phyloP scores from a whole-genome alignment of 2,113 vertebrate genomes.

The Tenrec ecaudatus region DNA sequence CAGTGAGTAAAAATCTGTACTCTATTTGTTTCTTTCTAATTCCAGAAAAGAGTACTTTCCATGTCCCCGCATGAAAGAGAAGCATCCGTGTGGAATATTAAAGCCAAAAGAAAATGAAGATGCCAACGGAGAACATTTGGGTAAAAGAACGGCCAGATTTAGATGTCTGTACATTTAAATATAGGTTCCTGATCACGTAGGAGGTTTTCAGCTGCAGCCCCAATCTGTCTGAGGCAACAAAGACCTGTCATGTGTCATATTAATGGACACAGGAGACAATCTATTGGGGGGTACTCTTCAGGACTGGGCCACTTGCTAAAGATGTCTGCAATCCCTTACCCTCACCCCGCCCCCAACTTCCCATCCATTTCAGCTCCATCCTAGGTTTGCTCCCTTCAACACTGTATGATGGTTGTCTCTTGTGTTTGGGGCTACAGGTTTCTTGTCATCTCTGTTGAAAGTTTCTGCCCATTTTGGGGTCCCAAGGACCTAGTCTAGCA shows the following conservation, averaged over 20 bases:
- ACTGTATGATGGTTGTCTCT: neutral
- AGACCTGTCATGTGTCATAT: neutral
- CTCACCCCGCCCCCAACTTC: neutral
- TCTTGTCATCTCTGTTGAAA: neutral
- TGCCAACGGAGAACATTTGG: constrained; percentile 50
- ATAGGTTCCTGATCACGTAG: constrained; percentile 50
- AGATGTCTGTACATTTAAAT: constrained; percentile 60
- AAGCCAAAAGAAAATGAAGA: constrained; percentile 61
- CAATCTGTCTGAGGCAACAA: constrained; percentile 2
- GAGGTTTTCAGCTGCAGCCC: constrained; percentile 17
- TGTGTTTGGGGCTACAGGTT: neutral
- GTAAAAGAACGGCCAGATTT: constrained; percentile 39
- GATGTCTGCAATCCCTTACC: neutral
- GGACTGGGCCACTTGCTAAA: neutral
- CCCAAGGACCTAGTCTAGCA: neutral
- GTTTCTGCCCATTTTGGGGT: constrained; percentile 41
- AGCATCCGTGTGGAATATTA: constrained; percentile 56
- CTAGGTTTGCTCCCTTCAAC: neutral
- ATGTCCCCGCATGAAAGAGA: neutral
- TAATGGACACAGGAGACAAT: neutral
- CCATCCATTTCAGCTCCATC: constrained; percentile 22
- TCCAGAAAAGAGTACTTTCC: constrained; percentile 29
- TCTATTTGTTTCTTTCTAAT: constrained; percentile 13
- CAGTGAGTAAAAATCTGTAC: constrained; percentile 10
- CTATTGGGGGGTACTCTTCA: neutral